Evolutionary conservation across 2,113 vertebrate genomes (phyloP).

Genomic region (Rhodinocichla rosea): DNA sequence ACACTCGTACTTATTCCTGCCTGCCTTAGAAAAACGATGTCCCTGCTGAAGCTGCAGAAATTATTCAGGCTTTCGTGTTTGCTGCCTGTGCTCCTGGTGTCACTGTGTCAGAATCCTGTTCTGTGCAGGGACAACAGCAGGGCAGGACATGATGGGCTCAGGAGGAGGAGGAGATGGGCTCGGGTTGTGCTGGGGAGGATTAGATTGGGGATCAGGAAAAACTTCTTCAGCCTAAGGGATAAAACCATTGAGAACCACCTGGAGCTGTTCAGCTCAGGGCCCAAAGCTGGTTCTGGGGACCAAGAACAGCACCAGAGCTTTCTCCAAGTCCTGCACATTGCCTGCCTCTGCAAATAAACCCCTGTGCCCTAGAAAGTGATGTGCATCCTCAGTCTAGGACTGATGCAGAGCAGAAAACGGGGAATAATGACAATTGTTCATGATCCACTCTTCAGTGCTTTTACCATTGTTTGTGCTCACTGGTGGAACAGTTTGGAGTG

Average conservation of each 20-base stretch:
- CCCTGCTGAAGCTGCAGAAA: background rate
- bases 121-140: rapidly evolving
- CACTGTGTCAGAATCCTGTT: background rate
- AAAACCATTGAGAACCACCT: background rate
- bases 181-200: background rate
- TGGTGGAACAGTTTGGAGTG: background rate
- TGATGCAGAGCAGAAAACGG: background rate
- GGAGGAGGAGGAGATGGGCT: background rate
- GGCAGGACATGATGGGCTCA: background rate
- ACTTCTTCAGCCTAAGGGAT: no score
- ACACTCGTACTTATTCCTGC: background rate
- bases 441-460: background rate
- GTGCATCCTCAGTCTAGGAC: background rate
- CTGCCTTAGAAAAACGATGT: background rate
- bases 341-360: background rate
- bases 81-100: background rate
- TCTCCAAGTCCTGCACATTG: background rate
- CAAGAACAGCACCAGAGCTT: rapidly evolving
- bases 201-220: rapidly evolving
- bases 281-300: background rate
- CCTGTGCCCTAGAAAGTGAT: background rate
- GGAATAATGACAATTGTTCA: background rate
- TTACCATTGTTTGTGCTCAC: background rate
- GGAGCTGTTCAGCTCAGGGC: background rate
- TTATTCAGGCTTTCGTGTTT: background rate